Conservation (phyloP, 2,797 vertebrate genomes). For the Amblyopsis hoosieri region DNA sequence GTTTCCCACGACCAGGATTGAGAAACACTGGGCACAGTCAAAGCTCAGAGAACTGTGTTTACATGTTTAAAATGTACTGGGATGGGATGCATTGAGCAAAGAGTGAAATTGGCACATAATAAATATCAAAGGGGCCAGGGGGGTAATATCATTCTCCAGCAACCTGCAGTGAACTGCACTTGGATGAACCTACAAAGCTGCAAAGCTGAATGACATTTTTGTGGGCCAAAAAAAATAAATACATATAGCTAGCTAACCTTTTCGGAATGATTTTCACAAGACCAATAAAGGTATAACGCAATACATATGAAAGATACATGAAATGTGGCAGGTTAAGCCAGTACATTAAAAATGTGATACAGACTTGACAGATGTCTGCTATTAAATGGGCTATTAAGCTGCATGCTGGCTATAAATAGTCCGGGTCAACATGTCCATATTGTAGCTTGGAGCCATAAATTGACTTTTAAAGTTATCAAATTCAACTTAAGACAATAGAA, state of each 20-base stretch:
- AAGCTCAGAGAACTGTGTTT: neutral
- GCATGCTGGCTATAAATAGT: no score
- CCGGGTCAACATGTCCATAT: no score
- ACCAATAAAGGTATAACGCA: slow-evolving; percentile 10
- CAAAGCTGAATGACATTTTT: slow-evolving; percentile 6
- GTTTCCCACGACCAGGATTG: no score
- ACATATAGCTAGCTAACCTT: slow-evolving; percentile 19
- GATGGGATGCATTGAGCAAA: neutral
- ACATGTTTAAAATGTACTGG: neutral
- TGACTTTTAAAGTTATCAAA: no score
- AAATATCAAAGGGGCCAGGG: slow-evolving; percentile 2
- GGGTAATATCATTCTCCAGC: slow-evolving; percentile 22
- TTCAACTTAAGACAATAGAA: no score
- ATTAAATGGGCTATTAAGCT: no score
- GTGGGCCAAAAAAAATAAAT: slow-evolving; percentile 38
- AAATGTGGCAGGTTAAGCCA: neutral
- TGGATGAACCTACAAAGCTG: slow-evolving; percentile 17
- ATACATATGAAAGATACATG: neutral
- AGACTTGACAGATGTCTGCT: no score
- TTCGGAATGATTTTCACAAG: slow-evolving; percentile 24
- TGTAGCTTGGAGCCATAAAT: no score
- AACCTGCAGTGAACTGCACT: slow-evolving; percentile 39
- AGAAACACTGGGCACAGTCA: no score
- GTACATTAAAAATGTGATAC: no score
- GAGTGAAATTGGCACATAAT: slow-evolving; percentile 12